Percentiles rank a stretch among this genome's conserved stretches.
phyloP scores from a whole-genome alignment of 37 sponge, comb jelly and placozoan genomes.

The Spongilla lacustris region DNA sequence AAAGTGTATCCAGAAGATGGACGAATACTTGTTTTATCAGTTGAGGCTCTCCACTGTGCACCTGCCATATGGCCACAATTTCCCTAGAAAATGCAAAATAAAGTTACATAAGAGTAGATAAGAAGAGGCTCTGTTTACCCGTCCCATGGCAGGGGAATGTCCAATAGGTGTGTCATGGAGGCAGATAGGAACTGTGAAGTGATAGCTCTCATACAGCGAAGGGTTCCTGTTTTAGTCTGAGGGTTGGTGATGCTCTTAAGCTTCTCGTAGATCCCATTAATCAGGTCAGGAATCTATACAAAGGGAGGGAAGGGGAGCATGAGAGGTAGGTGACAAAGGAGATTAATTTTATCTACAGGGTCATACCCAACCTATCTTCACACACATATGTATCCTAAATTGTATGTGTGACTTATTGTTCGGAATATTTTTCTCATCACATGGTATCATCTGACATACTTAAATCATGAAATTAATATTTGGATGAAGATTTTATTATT shows the following conservation, averaged over 20 bases:
- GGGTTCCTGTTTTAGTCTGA: constrained; percentile 92
- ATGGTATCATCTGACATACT: too few relatives aligned
- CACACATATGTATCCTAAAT: too few relatives aligned
- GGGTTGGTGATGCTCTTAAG: constrained; percentile 62
- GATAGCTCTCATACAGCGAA: constrained; percentile 83
- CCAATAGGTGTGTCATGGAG: constrained; percentile 72
- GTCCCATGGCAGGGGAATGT: constrained; percentile 81
- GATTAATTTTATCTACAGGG: too few relatives aligned
- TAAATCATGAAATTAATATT: too few relatives aligned
- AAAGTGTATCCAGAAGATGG: constrained; percentile 79
- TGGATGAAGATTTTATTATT: too few relatives aligned
- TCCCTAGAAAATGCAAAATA: constrained; percentile 14
- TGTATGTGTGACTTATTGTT: too few relatives aligned
- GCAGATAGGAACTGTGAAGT: constrained; percentile 68
- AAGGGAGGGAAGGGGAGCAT: not conserved
- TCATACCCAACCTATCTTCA: too few relatives aligned
- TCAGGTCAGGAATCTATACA: constrained; percentile 59
- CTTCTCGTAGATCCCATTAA: constrained; percentile 74
- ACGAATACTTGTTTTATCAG: constrained; percentile 55
- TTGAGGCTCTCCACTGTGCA: constrained; percentile 67
- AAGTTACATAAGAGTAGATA: too few relatives aligned
- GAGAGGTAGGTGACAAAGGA: not conserved
- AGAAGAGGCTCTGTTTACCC: constrained; percentile 38
- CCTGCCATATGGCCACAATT: constrained; percentile 75
- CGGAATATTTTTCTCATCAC: too few relatives aligned